phyloP scores from a whole-genome alignment of 30 jellyfish, hydroid and myxozoan species.

The Morbakka virulenta region DNA sequence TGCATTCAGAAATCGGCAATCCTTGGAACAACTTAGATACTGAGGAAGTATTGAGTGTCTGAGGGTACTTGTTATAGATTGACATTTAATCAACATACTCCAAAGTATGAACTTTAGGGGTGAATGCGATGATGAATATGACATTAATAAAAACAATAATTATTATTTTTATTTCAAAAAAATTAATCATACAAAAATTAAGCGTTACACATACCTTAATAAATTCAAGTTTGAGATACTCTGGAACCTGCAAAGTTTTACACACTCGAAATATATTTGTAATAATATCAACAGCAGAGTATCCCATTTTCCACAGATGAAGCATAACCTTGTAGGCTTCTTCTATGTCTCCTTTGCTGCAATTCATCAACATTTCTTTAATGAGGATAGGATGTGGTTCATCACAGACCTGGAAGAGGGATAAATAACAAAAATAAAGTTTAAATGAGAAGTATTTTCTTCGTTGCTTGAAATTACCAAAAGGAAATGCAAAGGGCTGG shows the following conservation, averaged over 20 bases:
- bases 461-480: not conserved
- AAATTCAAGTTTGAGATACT: constrained; percentile 79
- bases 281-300: constrained; percentile 94
- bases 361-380: constrained; percentile 80
- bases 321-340: constrained; percentile 92
- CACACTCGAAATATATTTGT: constrained; percentile 95
- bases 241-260: constrained; percentile 85
- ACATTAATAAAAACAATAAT: not conserved
- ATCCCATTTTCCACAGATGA: constrained; percentile 96
- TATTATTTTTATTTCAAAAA: not conserved
- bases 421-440: not conserved
- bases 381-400: constrained; percentile 99
- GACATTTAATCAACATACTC: no score
- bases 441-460: not conserved
- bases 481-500: not conserved
- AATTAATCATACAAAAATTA: not conserved
- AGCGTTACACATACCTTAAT: constrained; percentile 57
- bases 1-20: no score
- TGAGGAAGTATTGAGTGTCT: no score
- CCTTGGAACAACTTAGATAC: no score
- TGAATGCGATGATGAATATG: no score
- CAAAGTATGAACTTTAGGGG: no score
- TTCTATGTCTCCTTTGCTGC: constrained; percentile 74
- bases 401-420: constrained; percentile 81
- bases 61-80: no score